Conservation (phyloP, 1,140 invertebrate genomes). For the Tenebrio molitor region DNA sequence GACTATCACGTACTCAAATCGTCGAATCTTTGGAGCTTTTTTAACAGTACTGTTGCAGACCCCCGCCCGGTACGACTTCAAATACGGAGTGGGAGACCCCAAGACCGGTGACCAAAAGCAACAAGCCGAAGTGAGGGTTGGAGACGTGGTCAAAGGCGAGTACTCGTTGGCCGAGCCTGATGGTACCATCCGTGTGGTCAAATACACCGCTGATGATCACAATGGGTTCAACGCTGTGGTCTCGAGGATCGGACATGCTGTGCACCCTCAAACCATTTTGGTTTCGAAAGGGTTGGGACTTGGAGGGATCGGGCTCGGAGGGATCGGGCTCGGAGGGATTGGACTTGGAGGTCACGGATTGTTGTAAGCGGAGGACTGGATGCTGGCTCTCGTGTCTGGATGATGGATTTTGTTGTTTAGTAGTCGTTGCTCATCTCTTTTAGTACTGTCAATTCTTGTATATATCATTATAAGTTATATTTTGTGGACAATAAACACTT, state of each 20-base stretch:
- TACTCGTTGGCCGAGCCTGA: conserved; percentile 85
- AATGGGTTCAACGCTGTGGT: conserved; percentile 84
- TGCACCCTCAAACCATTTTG: not conserved
- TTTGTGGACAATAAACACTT: not conserved
- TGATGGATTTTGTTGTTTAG: not conserved
- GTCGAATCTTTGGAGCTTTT: too few relatives aligned
- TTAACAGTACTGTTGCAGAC: conserved; percentile 14
- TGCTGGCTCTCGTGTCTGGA: not conserved
- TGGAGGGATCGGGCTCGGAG: not conserved
- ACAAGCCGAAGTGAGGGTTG: conserved; percentile 76
- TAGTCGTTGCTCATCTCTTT: not conserved
- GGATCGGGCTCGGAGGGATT: not conserved
- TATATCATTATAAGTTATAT: not conserved
- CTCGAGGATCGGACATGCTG: conserved; percentile 64
- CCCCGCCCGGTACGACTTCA: conserved; percentile 70
- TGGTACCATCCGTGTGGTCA: conserved; percentile 80
- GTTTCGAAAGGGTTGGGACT: not conserved
- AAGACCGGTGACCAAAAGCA: conserved; percentile 81
- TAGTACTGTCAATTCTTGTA: not conserved
- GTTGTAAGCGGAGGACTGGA: not conserved
- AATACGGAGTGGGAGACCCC: conserved; percentile 80
- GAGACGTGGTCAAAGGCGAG: conserved; percentile 78
- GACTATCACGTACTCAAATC: conserved; percentile 12
- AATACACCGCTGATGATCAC: conserved; percentile 82
- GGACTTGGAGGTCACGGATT: not conserved